phyloP scores from a whole-genome alignment of 2,113 vertebrate species.

The Pagrus major region DNA sequence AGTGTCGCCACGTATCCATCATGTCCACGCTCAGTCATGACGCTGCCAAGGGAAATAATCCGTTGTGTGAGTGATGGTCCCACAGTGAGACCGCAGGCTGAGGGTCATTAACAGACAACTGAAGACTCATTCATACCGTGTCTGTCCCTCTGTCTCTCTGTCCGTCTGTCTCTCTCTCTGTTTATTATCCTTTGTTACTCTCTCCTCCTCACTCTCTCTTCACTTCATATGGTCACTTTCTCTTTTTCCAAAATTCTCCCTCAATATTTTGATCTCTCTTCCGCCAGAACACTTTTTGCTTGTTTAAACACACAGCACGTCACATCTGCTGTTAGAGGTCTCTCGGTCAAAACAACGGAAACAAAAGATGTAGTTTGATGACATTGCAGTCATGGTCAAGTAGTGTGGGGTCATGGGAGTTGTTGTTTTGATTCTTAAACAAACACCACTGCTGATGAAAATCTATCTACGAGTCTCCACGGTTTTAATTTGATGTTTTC shows the following conservation, averaged over 20 bases:
- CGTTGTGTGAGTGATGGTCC: conserved; percentile 14
- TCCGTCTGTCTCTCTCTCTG: background rate
- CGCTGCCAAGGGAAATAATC: conserved; percentile 13
- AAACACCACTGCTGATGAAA: too few relatives aligned
- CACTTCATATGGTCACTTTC: background rate
- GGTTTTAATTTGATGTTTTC: too few relatives aligned
- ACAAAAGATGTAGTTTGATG: too few relatives aligned
- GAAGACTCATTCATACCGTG: conserved; percentile 24
- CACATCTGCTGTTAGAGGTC: too few relatives aligned
- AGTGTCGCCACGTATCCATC: background rate
- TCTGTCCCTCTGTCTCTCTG: background rate
- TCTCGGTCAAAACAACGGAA: too few relatives aligned
- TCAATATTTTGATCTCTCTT: background rate
- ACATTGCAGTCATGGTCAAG: too few relatives aligned
- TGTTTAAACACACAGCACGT: too few relatives aligned
- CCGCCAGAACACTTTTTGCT: background rate
- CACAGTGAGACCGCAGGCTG: conserved; percentile 9
- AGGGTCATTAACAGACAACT: conserved; percentile 44
- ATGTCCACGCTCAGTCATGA: background rate
- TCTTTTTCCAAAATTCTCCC: background rate
- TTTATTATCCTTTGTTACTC: background rate
- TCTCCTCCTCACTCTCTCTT: background rate
- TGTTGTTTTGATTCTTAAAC: too few relatives aligned
- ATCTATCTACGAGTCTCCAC: too few relatives aligned
- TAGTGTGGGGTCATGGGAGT: too few relatives aligned